These are phyloP conservation scores for Scomber scombrus DNA, from an alignment of 2,113 vertebrate species.

Conservation along the genomic window DNA sequence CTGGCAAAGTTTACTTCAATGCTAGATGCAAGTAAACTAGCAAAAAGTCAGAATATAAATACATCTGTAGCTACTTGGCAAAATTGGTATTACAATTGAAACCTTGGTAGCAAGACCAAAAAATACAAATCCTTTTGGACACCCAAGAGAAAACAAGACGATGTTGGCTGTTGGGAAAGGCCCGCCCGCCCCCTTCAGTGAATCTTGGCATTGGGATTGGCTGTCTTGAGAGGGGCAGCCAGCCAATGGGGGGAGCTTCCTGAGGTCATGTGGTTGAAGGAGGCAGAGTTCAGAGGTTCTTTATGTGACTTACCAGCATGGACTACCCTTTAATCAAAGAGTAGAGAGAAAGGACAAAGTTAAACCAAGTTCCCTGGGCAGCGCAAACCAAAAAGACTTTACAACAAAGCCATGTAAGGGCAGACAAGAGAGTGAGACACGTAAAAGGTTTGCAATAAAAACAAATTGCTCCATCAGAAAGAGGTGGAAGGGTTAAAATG, in stretches of 20 bases:
- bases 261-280: slow-evolving; percentile 99
- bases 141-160: slow-evolving; percentile 98
- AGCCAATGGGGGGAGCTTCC: slow-evolving; percentile 99
- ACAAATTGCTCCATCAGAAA: slow-evolving; percentile 61
- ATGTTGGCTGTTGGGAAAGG: slow-evolving; percentile 97
- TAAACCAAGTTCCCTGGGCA: slow-evolving; percentile 98
- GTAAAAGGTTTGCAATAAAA: slow-evolving; percentile 59
- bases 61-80: slow-evolving; percentile 66
- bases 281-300: slow-evolving; percentile 98
- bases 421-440: slow-evolving; percentile 68
- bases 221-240: slow-evolving; percentile 98
- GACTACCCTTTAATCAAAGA: slow-evolving; percentile 99
- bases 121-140: slow-evolving; percentile 99
- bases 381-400: slow-evolving; percentile 79
- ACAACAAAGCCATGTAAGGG: slow-evolving; percentile 77
- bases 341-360: slow-evolving; percentile 99
- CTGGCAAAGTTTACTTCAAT: slow-evolving; percentile 75
- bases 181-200: slow-evolving; percentile 96
- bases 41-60: slow-evolving; percentile 62
- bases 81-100: slow-evolving; percentile 83
- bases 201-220: slow-evolving; percentile 98
- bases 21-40: slow-evolving; percentile 69
- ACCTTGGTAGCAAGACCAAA: slow-evolving; percentile 94
- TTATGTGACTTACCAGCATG: slow-evolving; percentile 99
- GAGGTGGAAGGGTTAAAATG: slow-evolving; percentile 61